These are phyloP conservation scores for Rhopalosiphum nymphaeae DNA, from an alignment of 2,888 invertebrate species.

Conservation along the genomic window DNA sequence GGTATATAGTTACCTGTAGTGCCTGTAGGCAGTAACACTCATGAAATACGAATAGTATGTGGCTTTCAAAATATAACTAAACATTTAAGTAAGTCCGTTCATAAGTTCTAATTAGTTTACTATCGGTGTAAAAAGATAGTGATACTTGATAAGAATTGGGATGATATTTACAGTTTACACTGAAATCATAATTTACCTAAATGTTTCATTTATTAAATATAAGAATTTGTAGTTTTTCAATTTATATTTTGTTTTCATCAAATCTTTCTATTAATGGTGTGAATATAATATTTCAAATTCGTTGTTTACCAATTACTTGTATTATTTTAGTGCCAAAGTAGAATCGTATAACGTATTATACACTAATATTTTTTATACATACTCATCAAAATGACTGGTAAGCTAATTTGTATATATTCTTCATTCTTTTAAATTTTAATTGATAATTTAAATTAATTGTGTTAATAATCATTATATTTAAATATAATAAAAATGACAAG, in stretches of 20 bases:
- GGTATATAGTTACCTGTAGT: too few relatives aligned
- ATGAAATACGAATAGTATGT: not conserved
- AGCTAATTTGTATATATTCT: not conserved
- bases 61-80: not conserved
- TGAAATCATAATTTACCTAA: not conserved
- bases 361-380: not conserved
- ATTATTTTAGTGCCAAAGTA: not conserved
- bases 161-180: not conserved
- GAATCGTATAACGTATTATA: not conserved
- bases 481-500: not conserved
- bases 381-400: slow-evolving; percentile 28
- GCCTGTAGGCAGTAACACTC: not conserved
- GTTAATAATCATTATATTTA: not conserved
- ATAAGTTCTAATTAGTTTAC: slow-evolving; percentile 45
- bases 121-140: not conserved
- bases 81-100: not conserved
- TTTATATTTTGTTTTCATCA: not conserved
- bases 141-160: slow-evolving; percentile 10
- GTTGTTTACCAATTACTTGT: not conserved
- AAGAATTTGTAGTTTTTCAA: not conserved
- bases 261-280: not conserved
- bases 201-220: not conserved
- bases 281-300: not conserved
- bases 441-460: not conserved
- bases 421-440: not conserved